These are phyloP conservation scores for Elaphurus davidianus DNA, from an alignment of 2,113 vertebrate genomes.

Conservation along the genomic window DNA sequence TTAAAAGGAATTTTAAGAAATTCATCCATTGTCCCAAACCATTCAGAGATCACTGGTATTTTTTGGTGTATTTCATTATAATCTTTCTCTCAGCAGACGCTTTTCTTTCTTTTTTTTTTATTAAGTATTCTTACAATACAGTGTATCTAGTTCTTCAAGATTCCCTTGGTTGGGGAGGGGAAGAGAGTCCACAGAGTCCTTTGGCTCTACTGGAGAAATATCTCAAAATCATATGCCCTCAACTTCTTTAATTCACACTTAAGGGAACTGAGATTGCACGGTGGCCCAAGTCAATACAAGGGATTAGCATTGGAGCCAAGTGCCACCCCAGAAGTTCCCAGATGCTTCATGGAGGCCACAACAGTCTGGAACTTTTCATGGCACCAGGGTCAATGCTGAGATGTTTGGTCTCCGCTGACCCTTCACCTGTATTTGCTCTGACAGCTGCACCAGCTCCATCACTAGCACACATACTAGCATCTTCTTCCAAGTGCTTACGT, in stretches of 20 bases:
- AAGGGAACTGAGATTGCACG: neutral
- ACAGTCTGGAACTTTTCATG: neutral
- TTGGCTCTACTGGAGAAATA: neutral
- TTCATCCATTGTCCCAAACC: neutral
- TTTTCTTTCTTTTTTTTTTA: neutral
- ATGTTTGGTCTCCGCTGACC: neutral
- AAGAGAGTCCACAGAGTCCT: neutral
- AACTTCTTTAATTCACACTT: neutral
- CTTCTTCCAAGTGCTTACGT: neutral
- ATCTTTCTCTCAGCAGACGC: neutral
- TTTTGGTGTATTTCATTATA: neutral
- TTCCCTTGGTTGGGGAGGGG: neutral
- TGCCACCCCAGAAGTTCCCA: neutral
- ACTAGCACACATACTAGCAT: neutral
- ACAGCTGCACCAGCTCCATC: neutral
- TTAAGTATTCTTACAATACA: neutral
- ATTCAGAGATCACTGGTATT: neutral
- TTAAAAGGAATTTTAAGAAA: neutral
- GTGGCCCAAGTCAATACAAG: neutral
- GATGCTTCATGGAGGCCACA: neutral
- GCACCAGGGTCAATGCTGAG: neutral
- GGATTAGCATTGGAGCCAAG: neutral
- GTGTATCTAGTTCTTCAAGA: neutral
- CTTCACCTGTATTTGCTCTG: neutral
- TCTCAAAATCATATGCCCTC: neutral